A percentile compares a stretch with the other conserved stretches of the same genome.
These are phyloP conservation scores for Athrips mouffetella DNA, from an alignment of 2,888 invertebrate genomes.

Conservation along the genomic window DNA sequence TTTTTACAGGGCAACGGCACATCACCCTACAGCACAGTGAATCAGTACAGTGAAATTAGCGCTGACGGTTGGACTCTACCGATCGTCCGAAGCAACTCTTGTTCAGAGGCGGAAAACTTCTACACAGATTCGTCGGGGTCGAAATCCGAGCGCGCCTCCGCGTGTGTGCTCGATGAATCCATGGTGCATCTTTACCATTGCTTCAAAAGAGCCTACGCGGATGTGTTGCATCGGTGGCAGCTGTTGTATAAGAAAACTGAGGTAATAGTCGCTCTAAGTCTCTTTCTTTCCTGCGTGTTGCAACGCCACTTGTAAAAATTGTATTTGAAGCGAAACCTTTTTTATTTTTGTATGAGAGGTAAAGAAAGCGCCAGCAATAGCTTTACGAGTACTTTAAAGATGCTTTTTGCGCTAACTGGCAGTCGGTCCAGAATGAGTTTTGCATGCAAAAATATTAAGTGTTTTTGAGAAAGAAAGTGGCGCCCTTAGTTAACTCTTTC, in stretches of 20 bases:
- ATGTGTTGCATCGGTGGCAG: constrained; percentile 92
- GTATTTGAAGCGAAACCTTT: too few species aligned
- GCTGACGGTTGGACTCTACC: constrained; percentile 88
- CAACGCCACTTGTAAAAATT: too few species aligned
- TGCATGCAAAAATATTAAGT: too few species aligned
- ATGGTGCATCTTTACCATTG: constrained; percentile 84
- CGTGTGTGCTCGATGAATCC: constrained; percentile 65
- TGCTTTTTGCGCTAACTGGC: too few species aligned
- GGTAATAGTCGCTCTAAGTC: constrained; percentile 60
- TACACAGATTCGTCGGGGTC: constrained; percentile 58
- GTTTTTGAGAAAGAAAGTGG: too few species aligned
- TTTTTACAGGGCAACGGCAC: constrained; percentile 78
- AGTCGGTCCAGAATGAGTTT: too few species aligned
- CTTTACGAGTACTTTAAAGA: too few species aligned
- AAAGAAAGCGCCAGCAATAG: too few species aligned
- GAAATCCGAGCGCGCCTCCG: constrained; percentile 55
- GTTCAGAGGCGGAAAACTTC: constrained; percentile 90
- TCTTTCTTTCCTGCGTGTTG: too few species aligned
- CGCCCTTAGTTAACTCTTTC: too few species aligned
- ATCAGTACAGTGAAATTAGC: constrained; percentile 84
- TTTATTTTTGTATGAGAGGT: too few species aligned
- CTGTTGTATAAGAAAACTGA: constrained; percentile 87
- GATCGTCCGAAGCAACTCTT: constrained; percentile 88
- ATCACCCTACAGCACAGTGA: constrained; percentile 95
- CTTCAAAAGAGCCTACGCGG: constrained; percentile 92